Evolutionary conservation across 2,888 invertebrate species (phyloP).

Genomic region (Argyresthia goedartella): DNA sequence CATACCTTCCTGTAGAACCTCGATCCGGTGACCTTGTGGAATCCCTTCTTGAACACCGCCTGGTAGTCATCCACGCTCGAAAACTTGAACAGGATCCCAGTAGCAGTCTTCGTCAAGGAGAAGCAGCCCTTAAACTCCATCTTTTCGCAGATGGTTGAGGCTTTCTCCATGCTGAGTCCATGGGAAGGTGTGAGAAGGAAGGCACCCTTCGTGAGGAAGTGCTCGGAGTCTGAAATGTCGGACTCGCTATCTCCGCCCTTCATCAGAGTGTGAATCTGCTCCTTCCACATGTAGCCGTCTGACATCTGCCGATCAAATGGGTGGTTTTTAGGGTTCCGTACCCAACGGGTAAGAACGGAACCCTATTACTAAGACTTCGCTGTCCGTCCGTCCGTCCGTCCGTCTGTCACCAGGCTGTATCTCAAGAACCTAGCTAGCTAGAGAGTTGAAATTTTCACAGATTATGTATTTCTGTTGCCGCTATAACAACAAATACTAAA

Average conservation of each 20-base stretch:
- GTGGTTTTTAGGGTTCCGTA: background rate
- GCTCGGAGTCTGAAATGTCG: slow-evolving; percentile 80
- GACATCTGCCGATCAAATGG: slow-evolving; percentile 40
- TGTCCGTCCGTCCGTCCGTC: too few relatives aligned
- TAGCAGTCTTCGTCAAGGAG: slow-evolving; percentile 88
- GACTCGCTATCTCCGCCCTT: slow-evolving; percentile 85
- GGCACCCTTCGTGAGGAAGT: slow-evolving; percentile 82
- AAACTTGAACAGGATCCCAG: slow-evolving; percentile 90
- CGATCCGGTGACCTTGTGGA: slow-evolving; percentile 88
- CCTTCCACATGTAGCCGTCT: slow-evolving; percentile 66
- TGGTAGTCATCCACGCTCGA: slow-evolving; percentile 89
- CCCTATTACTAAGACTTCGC: too few relatives aligned
- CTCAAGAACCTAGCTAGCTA: too few relatives aligned
- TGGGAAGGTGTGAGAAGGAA: slow-evolving; percentile 89
- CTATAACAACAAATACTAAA: background rate
- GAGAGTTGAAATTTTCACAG: background rate
- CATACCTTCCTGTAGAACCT: slow-evolving; percentile 87
- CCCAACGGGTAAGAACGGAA: too few relatives aligned
- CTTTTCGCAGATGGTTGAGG: slow-evolving; percentile 88
- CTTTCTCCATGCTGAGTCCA: slow-evolving; percentile 88
- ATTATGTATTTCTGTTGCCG: background rate
- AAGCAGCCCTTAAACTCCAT: slow-evolving; percentile 90
- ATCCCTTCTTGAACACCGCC: slow-evolving; percentile 88
- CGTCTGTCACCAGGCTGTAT: too few relatives aligned
- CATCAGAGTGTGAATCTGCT: slow-evolving; percentile 69